These are phyloP conservation scores for Drosophila tropicalis DNA, from an alignment of 1,140 invertebrate species.

Conservation along the genomic window DNA sequence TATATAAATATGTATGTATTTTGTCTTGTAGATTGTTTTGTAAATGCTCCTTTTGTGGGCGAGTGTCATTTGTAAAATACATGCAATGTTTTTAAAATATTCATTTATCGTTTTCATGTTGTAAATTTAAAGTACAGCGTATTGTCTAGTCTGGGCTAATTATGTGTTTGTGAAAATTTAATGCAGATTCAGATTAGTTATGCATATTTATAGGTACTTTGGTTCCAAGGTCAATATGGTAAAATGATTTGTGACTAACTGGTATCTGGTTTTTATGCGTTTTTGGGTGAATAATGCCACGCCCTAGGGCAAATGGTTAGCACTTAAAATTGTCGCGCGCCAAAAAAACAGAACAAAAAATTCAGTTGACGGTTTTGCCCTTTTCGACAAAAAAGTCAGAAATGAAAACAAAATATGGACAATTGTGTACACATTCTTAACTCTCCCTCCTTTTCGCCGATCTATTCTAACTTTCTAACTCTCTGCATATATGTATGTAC, in stretches of 20 bases:
- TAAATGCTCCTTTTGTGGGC: background rate
- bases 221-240: background rate
- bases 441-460: background rate
- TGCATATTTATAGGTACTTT: background rate
- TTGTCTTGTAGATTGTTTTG: background rate
- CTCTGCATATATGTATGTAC: background rate
- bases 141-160: conserved; percentile 11
- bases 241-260: conserved; percentile 34
- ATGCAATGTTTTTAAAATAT: background rate
- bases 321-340: conserved; percentile 20
- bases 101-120: background rate
- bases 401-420: conserved; percentile 25
- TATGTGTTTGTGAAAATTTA: background rate
- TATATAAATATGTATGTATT: background rate
- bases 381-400: conserved; percentile 23
- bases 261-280: conserved; percentile 32
- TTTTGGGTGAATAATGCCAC: conserved; percentile 19
- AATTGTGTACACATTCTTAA: conserved; percentile 36
- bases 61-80: background rate
- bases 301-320: conserved; percentile 4
- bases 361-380: conserved; percentile 8
- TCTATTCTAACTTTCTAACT: background rate
- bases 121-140: background rate
- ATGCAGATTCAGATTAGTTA: background rate
- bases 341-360: conserved; percentile 6